Evolutionary conservation across 2,888 invertebrate species (phyloP), one percentile per base, ranked within the genome.

Genomic region (Lithophane socia): DNA sequence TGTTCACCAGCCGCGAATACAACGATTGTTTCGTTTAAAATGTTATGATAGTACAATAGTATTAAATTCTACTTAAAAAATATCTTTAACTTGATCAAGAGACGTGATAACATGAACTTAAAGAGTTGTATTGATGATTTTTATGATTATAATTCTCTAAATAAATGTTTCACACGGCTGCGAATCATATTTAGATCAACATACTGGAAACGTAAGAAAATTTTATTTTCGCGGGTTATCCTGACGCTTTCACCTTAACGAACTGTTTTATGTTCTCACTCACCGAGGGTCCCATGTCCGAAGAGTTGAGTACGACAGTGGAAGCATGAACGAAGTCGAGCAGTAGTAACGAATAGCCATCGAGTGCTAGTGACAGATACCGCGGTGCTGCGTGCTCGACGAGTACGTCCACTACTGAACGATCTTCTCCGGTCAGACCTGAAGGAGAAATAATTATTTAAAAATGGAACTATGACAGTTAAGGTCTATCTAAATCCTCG

Each of bases 271-370:
- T 67, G 16, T 67, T 54, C 5, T 10, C 13, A 58, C 68, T 73
- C 8, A 97, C 97, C 86, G 96, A 94, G 61, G 97, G 96, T 65
- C 97, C 97, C 79, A 98, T 97, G 92, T 99, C 99, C 21, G 98
- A 97, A 24, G 98, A 98, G 88, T 98, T 98, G 79, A 99, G 97
- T 82, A 99, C 98, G 37, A 98, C 98, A 79, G 99, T 98, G 85
- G 99, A 98, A 13, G 99, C 99, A 91, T 98, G 98, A 56, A 99
- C 98, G 89, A 99, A 98, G 96, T 99, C 99, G 74, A 99, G 95
- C 70, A 99, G 96, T 2, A 99, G 96, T 74, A 99, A 96, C 2
- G 99, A 98, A 89, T 98, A 98, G 0, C 99, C 99, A 61, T 99
- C 99, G 65, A 99, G 96, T 84, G 99, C 98, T 54, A 99, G 96